Conservation (phyloP, 2,888 invertebrate species). For the Anoplius nigerrimus region DNA sequence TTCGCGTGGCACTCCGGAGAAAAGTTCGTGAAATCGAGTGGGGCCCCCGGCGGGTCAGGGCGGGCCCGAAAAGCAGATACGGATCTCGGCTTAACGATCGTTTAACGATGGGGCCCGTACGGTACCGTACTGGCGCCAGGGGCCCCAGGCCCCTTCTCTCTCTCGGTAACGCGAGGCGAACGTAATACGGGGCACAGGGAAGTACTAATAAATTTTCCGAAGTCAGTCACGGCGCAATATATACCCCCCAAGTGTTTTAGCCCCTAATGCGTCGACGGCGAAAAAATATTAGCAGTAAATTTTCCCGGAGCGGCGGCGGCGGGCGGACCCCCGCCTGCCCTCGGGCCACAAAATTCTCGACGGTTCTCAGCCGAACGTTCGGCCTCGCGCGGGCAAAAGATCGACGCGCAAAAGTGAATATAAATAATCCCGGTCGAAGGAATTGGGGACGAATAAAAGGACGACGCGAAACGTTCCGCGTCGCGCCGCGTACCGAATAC, state of each 20-base stretch:
- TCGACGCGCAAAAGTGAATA: neutral
- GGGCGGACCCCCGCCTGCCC: no score
- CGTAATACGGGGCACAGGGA: conserved; percentile 40
- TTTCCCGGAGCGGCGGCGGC: conserved; percentile 18
- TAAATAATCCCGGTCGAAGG: neutral
- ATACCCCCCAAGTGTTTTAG: conserved; percentile 44
- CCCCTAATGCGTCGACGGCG: conserved; percentile 34
- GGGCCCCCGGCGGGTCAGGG: conserved; percentile 18
- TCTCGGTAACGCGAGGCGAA: conserved; percentile 15
- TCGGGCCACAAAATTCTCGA: neutral
- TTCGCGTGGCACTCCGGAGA: conserved; percentile 36
- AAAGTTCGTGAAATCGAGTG: conserved; percentile 55
- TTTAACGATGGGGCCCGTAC: conserved; percentile 68
- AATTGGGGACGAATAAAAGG: neutral
- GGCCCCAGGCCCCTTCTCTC: conserved; percentile 42
- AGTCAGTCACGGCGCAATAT: conserved; percentile 40
- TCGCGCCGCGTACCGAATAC: no score
- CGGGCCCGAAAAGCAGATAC: conserved; percentile 54
- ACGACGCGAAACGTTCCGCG: neutral
- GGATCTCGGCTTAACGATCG: conserved; percentile 68
- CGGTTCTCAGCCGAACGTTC: no score
- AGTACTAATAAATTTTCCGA: conserved; percentile 55
- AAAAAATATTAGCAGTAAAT: conserved; percentile 63
- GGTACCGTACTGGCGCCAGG: conserved; percentile 68
- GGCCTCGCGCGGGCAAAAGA: neutral